phyloP scores from a whole-genome alignment of 2,888 invertebrate genomes.

The Ypsolopha scabrella region DNA sequence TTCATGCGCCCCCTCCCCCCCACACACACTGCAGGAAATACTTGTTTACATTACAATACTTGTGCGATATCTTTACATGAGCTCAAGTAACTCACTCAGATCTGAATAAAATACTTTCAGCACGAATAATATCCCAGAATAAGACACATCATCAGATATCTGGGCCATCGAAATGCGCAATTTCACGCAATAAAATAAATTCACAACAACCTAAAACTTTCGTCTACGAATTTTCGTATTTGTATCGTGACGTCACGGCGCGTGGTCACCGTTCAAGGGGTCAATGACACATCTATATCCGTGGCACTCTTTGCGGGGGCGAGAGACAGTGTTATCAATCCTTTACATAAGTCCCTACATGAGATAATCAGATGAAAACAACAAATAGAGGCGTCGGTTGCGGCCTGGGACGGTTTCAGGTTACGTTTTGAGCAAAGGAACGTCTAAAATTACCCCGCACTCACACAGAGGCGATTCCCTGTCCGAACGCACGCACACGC shows the following conservation, averaged over 20 bases:
- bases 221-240: conserved; percentile 33
- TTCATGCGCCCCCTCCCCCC: no score
- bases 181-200: conserved; percentile 50
- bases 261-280: conserved; percentile 59
- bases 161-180: conserved; percentile 7
- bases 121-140: neutral
- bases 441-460: conserved; percentile 69
- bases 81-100: no score
- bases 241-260: conserved; percentile 54
- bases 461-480: conserved; percentile 32
- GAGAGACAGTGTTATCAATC: conserved; percentile 12
- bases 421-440: conserved; percentile 70
- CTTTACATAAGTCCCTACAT: conserved; percentile 28
- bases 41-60: no score
- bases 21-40: no score
- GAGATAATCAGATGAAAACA: conserved; percentile 63
- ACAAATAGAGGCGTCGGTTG: conserved; percentile 65
- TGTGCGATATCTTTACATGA: no score
- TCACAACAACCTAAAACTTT: conserved; percentile 47
- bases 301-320: conserved; percentile 49
- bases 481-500: conserved; percentile 43
- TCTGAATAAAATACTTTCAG: no score
- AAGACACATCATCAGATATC: neutral
- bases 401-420: conserved; percentile 65
- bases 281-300: conserved; percentile 67